These are phyloP conservation scores for Choloepus didactylus DNA, from an alignment of 2,797 vertebrate species.

Conservation along the genomic window DNA sequence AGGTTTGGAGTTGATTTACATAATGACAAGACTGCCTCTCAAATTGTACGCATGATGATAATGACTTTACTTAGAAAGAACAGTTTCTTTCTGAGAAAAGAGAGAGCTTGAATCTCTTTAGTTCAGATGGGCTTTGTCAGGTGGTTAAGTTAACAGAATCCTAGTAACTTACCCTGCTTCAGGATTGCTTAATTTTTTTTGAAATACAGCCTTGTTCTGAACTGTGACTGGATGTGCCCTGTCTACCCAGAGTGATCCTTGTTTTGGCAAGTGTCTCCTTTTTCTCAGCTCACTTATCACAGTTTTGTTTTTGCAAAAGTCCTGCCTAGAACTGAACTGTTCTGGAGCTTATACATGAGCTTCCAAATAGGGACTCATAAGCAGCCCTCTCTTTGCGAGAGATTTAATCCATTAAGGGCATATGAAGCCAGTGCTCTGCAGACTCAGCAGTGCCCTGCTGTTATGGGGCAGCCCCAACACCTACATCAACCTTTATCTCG, in stretches of 20 bases:
- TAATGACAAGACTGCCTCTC: not conserved
- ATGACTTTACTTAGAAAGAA: not conserved
- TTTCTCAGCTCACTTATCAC: not conserved
- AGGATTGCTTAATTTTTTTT: not conserved
- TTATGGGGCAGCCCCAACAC: not conserved
- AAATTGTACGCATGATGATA: not conserved
- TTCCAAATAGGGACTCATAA: constrained; percentile 72
- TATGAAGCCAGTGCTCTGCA: not conserved
- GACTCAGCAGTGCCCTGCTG: constrained; percentile 26
- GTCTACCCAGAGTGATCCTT: not conserved
- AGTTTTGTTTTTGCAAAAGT: not conserved
- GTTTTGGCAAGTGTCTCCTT: constrained; percentile 46
- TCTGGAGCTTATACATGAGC: constrained; percentile 54
- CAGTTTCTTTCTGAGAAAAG: constrained; percentile 58
- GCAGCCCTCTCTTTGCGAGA: constrained; percentile 39
- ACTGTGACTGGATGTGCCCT: not conserved
- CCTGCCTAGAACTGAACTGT: constrained; percentile 26
- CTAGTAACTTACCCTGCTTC: not conserved
- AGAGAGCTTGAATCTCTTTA: constrained; percentile 14
- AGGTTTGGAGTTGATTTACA: constrained; percentile 8
- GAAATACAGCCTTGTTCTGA: not conserved
- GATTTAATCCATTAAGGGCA: constrained; percentile 17
- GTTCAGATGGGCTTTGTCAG: not conserved
- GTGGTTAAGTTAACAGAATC: constrained; percentile 39
- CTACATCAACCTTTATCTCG: not conserved